Evolutionary conservation across 2,113 vertebrate genomes (phyloP), one percentile per base, ranked within the genome.

Genomic region (Otus sunia): DNA sequence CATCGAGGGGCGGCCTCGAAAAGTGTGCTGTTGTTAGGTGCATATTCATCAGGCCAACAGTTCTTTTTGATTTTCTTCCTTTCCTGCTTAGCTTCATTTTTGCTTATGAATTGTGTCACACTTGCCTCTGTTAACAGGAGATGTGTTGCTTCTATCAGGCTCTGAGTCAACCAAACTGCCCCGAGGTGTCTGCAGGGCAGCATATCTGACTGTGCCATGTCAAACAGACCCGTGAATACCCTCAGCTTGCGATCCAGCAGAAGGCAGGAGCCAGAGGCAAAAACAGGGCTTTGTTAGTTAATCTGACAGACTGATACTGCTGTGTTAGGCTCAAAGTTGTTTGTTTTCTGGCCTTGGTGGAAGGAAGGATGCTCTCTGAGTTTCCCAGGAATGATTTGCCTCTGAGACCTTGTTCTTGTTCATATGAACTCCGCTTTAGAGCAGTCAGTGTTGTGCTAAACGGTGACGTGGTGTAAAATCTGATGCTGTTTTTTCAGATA

Each of bases 71-170:
- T 92, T 91, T 83, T 93, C 85, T 93, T 71, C 63, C 75, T 86
- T 78, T 93, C 86, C 75, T 96, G 72, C 78, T 90, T 92, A 88
- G 56, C 76, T 94, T 92, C 56, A 1, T 12, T 91, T 87, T 86
- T 92, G 91, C 95, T 94, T 91, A 90, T 86, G 85, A 87, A 36
- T 90, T 94, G 86, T 79, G 7, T 91, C 87, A 10, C 29, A 1
- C 53, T 94, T n/a, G 15, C 73, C 86, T 77, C 91, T 43, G 56
- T 94, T 92, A 94, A 25, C 2, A 13, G 72, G 75, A 93, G 92
- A 90, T 91, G 36, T 71, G 86, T 96, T 39, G 39, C 69, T 52
- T 58, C 85, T 96, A 91, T 92, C 94, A 96, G 10, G 39, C 45
- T n/a, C 67, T 94, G 66, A 95, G 66, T 88, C 91, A 77, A 93